Evolutionary conservation across 2,797 vertebrate genomes (phyloP).

Genomic region (Malurus splendens): DNA sequence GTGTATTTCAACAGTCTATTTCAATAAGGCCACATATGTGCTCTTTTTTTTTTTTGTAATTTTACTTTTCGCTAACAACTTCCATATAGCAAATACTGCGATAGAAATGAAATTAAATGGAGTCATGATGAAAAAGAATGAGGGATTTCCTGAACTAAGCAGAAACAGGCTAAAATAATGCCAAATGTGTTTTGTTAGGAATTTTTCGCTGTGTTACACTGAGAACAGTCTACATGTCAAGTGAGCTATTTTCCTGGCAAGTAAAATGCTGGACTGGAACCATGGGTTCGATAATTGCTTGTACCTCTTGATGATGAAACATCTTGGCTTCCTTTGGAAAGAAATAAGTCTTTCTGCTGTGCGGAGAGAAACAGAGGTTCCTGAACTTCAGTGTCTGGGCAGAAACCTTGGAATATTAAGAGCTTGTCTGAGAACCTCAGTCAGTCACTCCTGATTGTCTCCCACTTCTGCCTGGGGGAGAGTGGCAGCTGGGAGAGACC

Average conservation of each 20-base stretch:
- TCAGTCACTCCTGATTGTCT: neutral
- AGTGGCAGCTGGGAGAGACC: constrained; percentile 23
- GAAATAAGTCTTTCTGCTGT: neutral
- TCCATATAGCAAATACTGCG: neutral
- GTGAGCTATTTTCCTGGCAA: constrained; percentile 26
- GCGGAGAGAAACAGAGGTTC: neutral
- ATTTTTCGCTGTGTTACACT: constrained; percentile 4
- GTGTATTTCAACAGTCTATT: neutral
- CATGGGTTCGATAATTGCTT: neutral
- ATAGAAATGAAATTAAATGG: constrained; percentile 3
- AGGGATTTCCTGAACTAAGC: constrained; percentile 42
- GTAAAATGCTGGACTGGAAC: neutral
- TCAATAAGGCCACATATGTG: neutral
- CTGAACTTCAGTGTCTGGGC: neutral
- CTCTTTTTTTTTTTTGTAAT: neutral
- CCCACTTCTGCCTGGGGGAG: neutral
- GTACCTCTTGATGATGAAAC: constrained; percentile 7
- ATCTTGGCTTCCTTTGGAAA: neutral
- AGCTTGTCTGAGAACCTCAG: neutral
- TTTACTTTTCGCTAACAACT: constrained; percentile 1
- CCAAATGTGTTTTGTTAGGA: neutral
- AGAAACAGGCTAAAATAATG: constrained; percentile 8
- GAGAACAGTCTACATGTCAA: neutral
- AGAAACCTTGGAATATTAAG: neutral
- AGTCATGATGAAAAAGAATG: constrained; percentile 12